These are phyloP conservation scores for Odontamblyopus lacepedii DNA, from an alignment of 2,797 vertebrate genomes.

Conservation along the genomic window DNA sequence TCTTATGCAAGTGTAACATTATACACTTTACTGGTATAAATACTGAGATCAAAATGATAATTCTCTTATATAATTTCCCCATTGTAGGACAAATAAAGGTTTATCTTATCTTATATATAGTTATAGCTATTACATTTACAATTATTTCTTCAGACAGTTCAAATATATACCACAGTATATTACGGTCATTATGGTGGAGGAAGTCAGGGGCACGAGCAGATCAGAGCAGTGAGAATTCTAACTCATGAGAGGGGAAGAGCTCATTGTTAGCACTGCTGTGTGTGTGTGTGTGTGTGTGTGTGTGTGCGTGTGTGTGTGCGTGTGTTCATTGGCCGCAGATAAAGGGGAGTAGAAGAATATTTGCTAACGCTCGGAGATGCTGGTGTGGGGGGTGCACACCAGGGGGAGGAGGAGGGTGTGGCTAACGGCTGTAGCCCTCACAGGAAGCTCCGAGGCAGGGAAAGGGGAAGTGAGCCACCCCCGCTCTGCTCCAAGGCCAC, in stretches of 20 bases:
- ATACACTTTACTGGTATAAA: no score
- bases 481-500: conserved; percentile 70
- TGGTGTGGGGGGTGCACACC: conserved; percentile 45
- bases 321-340: conserved; percentile 39
- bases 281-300: background rate
- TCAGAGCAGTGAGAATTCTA: conserved; percentile 38
- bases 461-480: conserved; percentile 80
- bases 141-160: background rate
- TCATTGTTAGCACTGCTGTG: conserved; percentile 40
- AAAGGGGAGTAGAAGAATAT: conserved; percentile 37
- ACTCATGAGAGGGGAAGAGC: conserved; percentile 30
- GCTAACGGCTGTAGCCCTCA: conserved; percentile 71
- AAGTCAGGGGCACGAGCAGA: conserved; percentile 23
- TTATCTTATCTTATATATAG: no score
- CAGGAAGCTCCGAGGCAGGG: conserved; percentile 73
- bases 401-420: conserved; percentile 68
- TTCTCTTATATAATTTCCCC: background rate
- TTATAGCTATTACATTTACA: no score
- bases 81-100: no score
- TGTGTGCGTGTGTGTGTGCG: background rate
- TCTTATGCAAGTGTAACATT: no score
- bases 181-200: conserved; percentile 33
- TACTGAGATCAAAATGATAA: background rate
- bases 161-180: background rate
- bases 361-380: conserved; percentile 36